Evolutionary conservation across 2,888 invertebrate species (phyloP).

Genomic region (Cacoxenus indagator): DNA sequence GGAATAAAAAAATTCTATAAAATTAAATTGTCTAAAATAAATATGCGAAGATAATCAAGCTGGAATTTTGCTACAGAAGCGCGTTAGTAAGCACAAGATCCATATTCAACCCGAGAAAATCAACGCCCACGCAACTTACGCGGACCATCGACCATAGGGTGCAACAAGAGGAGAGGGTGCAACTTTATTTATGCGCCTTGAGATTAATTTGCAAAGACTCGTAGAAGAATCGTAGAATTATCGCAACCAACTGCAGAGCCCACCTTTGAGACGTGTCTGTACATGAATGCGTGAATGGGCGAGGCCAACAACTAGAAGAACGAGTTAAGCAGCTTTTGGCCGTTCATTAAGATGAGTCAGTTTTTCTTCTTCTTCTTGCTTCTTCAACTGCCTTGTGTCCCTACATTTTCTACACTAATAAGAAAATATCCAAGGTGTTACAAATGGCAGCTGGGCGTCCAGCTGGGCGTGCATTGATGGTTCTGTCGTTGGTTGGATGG

Average conservation of each 20-base stretch:
- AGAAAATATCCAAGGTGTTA: constrained; percentile 26
- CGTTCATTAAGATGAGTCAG: constrained; percentile 33
- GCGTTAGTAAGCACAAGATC: neutral
- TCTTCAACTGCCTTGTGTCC: no score
- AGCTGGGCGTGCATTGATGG: neutral
- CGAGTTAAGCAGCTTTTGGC: constrained; percentile 44
- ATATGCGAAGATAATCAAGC: neutral
- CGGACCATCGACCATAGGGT: constrained; percentile 18
- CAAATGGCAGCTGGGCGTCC: constrained; percentile 27
- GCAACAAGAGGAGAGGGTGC: constrained; percentile 28
- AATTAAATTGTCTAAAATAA: no score
- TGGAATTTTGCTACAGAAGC: no score
- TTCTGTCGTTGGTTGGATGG: neutral
- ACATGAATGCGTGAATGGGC: neutral
- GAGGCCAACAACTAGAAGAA: constrained; percentile 1
- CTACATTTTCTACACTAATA: neutral
- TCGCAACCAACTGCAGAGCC: neutral
- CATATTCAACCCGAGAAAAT: neutral
- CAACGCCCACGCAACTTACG: constrained; percentile 1
- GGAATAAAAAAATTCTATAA: no score
- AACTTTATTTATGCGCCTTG: constrained; percentile 37
- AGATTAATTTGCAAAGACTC: constrained; percentile 10
- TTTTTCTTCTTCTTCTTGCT: constrained; percentile 19
- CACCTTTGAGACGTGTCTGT: neutral
- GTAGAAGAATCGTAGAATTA: neutral